Conservation (phyloP, 2,888 invertebrate species). For the Ectemnius cavifrons region DNA sequence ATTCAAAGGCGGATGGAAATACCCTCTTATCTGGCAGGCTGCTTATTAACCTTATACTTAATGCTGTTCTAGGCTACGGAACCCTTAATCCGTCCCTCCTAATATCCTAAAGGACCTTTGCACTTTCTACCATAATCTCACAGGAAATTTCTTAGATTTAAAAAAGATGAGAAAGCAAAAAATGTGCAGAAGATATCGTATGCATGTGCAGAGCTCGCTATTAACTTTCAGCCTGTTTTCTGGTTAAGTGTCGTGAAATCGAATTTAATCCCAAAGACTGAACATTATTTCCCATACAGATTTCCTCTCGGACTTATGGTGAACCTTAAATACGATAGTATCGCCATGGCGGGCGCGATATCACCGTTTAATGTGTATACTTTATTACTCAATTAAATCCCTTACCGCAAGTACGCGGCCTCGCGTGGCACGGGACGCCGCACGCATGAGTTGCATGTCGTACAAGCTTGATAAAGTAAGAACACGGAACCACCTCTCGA, state of each 20-base stretch:
- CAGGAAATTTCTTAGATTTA: too few species aligned
- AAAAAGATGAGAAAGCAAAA: too few species aligned
- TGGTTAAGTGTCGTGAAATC: background rate
- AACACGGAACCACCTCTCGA: slow-evolving; percentile 48
- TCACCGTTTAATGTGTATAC: slow-evolving; percentile 47
- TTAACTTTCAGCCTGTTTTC: background rate
- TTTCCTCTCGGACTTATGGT: slow-evolving; percentile 18
- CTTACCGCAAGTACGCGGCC: slow-evolving; percentile 36
- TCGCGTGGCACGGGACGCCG: slow-evolving; percentile 23
- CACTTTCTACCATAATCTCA: too few species aligned
- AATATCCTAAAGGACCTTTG: too few species aligned
- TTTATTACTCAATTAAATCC: slow-evolving; percentile 66
- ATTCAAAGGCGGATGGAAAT: slow-evolving; percentile 31
- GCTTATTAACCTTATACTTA: slow-evolving; percentile 47
- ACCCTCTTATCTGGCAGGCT: slow-evolving; percentile 25
- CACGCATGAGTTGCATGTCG: slow-evolving; percentile 64
- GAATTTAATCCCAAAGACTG: slow-evolving; percentile 10
- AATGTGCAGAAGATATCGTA: background rate
- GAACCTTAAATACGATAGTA: slow-evolving; percentile 38
- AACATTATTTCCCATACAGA: slow-evolving; percentile 21
- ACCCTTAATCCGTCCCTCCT: too few species aligned
- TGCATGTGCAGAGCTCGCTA: background rate
- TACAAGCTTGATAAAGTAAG: slow-evolving; percentile 60
- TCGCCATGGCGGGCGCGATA: slow-evolving; percentile 28
- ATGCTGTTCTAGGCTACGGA: slow-evolving; percentile 29